These are phyloP conservation scores for Carassius gibelio DNA, from an alignment of 2,113 vertebrate species.

Conservation along the genomic window DNA sequence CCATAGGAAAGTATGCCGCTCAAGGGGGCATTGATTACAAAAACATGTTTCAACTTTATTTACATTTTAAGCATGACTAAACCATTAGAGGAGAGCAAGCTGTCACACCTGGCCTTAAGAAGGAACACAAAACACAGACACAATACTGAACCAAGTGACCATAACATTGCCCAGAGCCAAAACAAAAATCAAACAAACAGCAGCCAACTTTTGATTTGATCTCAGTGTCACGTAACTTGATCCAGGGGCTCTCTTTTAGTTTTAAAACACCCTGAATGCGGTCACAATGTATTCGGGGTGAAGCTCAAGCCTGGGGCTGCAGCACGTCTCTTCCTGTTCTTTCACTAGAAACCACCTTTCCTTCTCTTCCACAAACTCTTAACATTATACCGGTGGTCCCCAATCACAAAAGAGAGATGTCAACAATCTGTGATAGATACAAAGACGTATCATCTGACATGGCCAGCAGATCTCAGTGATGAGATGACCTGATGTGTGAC, in stretches of 20 bases:
- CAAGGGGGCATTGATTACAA: not conserved
- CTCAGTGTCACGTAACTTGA: conserved; percentile 25
- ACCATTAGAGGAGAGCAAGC: conserved; percentile 12
- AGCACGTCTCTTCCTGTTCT: conserved; percentile 42
- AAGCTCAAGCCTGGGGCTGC: conserved; percentile 37
- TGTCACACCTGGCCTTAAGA: conserved; percentile 1
- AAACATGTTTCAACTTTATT: conserved; percentile 17
- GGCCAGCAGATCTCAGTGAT: conserved; percentile 27
- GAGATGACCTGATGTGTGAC: conserved; percentile 29
- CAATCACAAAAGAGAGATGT: conserved; percentile 13
- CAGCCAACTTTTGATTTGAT: conserved; percentile 34
- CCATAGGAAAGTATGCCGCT: not conserved
- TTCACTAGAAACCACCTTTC: conserved; percentile 37
- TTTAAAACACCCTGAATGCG: conserved; percentile 25
- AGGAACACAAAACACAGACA: conserved; percentile 33
- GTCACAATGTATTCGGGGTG: conserved; percentile 30
- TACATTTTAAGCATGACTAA: conserved; percentile 30
- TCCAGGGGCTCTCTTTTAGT: conserved; percentile 26
- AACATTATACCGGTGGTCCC: conserved; percentile 21
- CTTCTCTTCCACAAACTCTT: conserved; percentile 1
- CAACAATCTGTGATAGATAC: conserved; percentile 16
- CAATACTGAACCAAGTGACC: conserved; percentile 22
- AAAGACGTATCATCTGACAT: conserved; percentile 16
- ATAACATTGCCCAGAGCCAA: conserved; percentile 33
- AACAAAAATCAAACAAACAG: not conserved